A percentile compares a stretch with the other conserved stretches of the same genome.
Evolutionary conservation across 2,113 vertebrate genomes (phyloP).

Genomic region (Alaudala cheleensis): DNA sequence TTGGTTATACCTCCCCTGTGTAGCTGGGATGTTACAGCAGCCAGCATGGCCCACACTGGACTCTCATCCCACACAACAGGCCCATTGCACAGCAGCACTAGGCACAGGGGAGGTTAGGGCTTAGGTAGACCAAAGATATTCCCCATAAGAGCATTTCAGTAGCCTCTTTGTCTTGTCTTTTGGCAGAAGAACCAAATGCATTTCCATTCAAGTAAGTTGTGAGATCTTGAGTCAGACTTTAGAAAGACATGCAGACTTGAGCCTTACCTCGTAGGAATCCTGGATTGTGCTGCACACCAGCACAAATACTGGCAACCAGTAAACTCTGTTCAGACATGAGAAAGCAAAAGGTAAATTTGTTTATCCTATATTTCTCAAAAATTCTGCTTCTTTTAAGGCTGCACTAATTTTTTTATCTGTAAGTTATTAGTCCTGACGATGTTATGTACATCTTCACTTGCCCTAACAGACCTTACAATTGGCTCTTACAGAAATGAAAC

Average conservation of each 20-base stretch:
- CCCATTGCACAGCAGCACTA: background rate
- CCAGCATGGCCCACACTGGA: accelerated
- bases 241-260: background rate
- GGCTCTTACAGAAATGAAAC: background rate
- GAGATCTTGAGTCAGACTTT: background rate
- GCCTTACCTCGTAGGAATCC: background rate
- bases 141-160: background rate
- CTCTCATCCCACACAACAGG: background rate
- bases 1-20: background rate
- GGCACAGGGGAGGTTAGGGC: background rate
- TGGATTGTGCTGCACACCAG: background rate
- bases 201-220: background rate
- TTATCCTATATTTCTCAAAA: background rate
- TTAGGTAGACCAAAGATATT: background rate
- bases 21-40: background rate
- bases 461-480: background rate
- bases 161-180: background rate
- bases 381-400: background rate
- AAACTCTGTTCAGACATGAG: background rate
- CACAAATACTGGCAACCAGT: background rate
- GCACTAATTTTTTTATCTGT: background rate
- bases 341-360: background rate
- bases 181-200: background rate
- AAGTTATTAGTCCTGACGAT: background rate
- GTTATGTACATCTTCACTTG: background rate